Evolutionary conservation across 2,888 invertebrate species (phyloP).

Genomic region (Tetragonisca angustula): DNA sequence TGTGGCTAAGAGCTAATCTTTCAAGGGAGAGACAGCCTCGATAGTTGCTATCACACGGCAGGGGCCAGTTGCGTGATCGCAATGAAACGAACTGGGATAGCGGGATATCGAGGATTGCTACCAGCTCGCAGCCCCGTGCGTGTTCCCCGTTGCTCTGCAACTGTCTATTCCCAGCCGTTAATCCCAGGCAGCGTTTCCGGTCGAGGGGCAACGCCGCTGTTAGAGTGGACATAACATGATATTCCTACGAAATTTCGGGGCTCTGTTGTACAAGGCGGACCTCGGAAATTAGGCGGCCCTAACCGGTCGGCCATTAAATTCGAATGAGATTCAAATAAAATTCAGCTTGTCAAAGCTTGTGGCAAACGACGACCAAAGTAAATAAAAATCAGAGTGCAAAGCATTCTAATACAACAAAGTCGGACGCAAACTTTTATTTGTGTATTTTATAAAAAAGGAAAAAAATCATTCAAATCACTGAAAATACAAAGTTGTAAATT

Average conservation of each 20-base stretch:
- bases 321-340: too few species aligned
- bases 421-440: too few species aligned
- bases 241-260: conserved; percentile 10
- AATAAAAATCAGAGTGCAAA: too few species aligned
- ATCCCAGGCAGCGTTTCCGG: conserved; percentile 77
- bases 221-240: conserved; percentile 16
- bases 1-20: not conserved
- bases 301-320: too few species aligned
- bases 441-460: too few species aligned
- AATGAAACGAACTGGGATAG: conserved; percentile 51
- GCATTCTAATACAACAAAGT: too few species aligned
- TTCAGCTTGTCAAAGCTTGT: too few species aligned
- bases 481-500: too few species aligned
- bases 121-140: conserved; percentile 51
- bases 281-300: not conserved
- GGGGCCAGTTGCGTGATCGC: conserved; percentile 32
- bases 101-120: conserved; percentile 48
- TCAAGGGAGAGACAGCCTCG: not conserved
- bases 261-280: not conserved
- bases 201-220: conserved; percentile 45
- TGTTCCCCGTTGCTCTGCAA: conserved; percentile 63
- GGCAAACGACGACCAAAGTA: too few species aligned
- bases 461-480: too few species aligned
- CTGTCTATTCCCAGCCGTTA: conserved; percentile 78
- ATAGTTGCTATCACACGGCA: not conserved